Percentiles rank a stretch among this genome's conserved stretches.
phyloP scores from a whole-genome alignment of 2,113 vertebrate species.

The Alectura lathami region DNA sequence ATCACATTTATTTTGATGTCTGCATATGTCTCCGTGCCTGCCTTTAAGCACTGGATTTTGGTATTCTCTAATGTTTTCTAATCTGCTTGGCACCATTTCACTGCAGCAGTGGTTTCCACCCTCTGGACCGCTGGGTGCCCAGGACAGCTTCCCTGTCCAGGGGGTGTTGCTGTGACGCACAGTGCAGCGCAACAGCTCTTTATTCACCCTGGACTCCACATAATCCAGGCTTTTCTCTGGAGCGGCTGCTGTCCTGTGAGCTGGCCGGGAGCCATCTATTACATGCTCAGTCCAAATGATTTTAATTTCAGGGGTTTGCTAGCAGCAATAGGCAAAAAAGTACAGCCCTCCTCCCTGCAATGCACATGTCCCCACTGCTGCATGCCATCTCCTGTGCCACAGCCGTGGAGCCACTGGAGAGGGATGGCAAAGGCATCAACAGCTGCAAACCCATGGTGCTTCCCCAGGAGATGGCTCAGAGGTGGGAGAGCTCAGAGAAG shows the following conservation, averaged over 20 bases:
- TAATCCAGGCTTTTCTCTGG: slow-evolving; percentile 9
- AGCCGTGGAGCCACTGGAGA: not conserved
- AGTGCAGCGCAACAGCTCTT: not conserved
- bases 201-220: not conserved
- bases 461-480: not conserved
- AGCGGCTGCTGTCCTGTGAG: not conserved
- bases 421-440: not conserved
- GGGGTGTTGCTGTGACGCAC: fast-evolving
- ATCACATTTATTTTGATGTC: not conserved
- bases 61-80: not conserved
- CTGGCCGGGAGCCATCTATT: not conserved
- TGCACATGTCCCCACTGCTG: too few species aligned
- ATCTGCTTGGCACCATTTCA: not conserved
- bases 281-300: not conserved
- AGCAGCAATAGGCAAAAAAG: not conserved
- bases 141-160: not conserved
- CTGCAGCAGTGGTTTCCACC: not conserved
- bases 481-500: not conserved
- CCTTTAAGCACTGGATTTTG: not conserved
- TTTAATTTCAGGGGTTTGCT: not conserved
- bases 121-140: not conserved
- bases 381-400: not conserved
- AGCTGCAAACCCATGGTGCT: not conserved
- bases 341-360: not conserved
- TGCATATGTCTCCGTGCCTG: not conserved